A percentile compares a stretch with the other conserved stretches of the same genome.
Evolutionary conservation across 2,888 invertebrate species (phyloP).

Genomic region (Eremobia ochroleuca): DNA sequence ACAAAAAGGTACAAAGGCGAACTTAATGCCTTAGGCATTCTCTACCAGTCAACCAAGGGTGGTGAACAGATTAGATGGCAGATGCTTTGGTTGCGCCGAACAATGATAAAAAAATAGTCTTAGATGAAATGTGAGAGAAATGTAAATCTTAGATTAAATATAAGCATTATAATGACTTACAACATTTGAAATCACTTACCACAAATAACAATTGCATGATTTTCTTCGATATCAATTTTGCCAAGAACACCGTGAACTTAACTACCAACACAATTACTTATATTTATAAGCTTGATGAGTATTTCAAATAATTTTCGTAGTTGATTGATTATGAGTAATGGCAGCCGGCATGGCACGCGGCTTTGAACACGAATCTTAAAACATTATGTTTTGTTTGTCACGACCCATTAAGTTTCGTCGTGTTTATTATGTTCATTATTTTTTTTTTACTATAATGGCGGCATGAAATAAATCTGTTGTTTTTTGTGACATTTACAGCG

Average conservation of each 20-base stretch:
- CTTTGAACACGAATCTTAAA: constrained; percentile 54
- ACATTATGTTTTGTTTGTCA: constrained; percentile 48
- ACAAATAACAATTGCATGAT: constrained; percentile 42
- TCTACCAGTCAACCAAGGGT: too few species aligned
- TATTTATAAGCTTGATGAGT: constrained; percentile 51
- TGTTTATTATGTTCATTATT: constrained; percentile 19
- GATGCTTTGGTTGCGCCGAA: too few species aligned
- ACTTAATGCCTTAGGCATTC: too few species aligned
- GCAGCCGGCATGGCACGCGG: constrained; percentile 35
- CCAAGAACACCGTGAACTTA: constrained; percentile 31
- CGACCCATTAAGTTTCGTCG: constrained; percentile 51
- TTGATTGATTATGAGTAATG: constrained; percentile 66
- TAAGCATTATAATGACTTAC: background rate
- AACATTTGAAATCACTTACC: background rate
- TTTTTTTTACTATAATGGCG: background rate
- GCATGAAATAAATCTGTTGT: background rate
- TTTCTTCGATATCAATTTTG: constrained; percentile 21
- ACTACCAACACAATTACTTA: constrained; percentile 37
- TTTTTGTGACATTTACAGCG: background rate
- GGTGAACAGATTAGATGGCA: too few species aligned
- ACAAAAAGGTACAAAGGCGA: too few species aligned
- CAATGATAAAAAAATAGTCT: too few species aligned
- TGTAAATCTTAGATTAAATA: background rate
- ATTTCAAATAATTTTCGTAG: constrained; percentile 49
- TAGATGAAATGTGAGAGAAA: too few species aligned